Percentiles rank a stretch among this genome's conserved stretches.
These are phyloP conservation scores for Dipodomys ordii DNA, from an alignment of 2,113 vertebrate genomes.

Conservation along the genomic window DNA sequence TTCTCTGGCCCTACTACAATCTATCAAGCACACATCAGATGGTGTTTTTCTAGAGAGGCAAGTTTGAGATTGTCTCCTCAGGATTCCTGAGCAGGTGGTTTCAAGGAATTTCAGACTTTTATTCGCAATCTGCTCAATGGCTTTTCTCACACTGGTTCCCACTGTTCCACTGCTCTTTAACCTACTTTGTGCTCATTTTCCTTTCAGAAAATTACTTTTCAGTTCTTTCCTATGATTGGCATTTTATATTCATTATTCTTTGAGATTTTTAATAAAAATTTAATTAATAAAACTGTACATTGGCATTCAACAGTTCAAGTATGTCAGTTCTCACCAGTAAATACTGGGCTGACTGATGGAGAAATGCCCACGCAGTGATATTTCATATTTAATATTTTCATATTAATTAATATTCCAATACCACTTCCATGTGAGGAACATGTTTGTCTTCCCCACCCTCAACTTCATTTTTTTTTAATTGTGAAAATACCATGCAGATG, in stretches of 20 bases:
- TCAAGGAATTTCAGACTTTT: neutral
- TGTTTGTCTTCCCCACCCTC: too few species aligned
- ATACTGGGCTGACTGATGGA: too few species aligned
- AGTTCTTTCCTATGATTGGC: neutral
- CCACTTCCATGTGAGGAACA: too few species aligned
- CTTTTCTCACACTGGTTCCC: neutral
- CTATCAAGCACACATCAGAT: neutral
- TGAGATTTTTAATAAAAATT: neutral
- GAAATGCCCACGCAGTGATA: too few species aligned
- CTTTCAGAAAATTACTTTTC: neutral
- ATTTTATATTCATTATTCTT: neutral
- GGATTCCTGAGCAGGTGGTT: neutral
- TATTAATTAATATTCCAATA: too few species aligned
- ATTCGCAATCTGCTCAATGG: neutral
- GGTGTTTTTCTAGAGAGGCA: neutral
- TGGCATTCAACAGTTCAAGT: neutral
- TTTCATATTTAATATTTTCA: too few species aligned
- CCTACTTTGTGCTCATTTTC: neutral
- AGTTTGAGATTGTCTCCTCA: too few species aligned
- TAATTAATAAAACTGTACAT: neutral
- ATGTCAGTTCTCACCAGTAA: too few species aligned
- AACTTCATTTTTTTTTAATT: too few species aligned
- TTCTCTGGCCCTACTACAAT: slow-evolving; percentile 9
- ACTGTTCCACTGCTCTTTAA: neutral
- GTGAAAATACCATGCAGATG: too few species aligned